A percentile compares a stretch with the other conserved stretches of the same genome.
Evolutionary conservation across 2,113 vertebrate species (phyloP).

Genomic region (Microcebus tavaratra): DNA sequence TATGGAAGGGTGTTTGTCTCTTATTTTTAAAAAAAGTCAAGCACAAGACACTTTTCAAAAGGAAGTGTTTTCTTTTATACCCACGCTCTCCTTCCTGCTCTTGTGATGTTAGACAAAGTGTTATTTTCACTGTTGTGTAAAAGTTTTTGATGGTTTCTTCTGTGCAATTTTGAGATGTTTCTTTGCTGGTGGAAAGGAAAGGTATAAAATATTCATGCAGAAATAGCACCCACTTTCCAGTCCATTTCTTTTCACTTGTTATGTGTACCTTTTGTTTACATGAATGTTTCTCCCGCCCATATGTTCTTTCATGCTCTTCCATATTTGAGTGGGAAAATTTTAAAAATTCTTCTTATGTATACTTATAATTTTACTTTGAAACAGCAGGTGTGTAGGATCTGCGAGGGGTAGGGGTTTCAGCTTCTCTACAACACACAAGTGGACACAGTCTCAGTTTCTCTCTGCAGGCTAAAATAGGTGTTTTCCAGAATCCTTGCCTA

Average conservation of each 20-base stretch:
- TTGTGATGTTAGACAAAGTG: slow-evolving; percentile 51
- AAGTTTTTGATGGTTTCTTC: slow-evolving; percentile 30
- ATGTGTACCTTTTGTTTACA: neutral
- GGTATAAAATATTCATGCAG: neutral
- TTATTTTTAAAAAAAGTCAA: neutral
- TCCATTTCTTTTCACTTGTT: neutral
- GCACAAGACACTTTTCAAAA: slow-evolving; percentile 49
- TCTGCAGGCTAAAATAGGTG: neutral
- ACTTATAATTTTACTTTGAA: neutral
- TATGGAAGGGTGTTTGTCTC: neutral
- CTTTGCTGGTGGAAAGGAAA: slow-evolving; percentile 28
- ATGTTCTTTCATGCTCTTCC: neutral
- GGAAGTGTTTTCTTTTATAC: slow-evolving; percentile 49
- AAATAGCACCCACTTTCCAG: neutral
- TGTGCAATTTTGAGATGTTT: slow-evolving; percentile 31
- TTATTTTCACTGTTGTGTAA: slow-evolving; percentile 46
- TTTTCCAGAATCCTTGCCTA: neutral
- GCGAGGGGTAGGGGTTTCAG: neutral
- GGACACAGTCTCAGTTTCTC: neutral
- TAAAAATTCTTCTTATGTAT: neutral
- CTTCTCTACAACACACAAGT: neutral
- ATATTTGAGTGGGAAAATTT: neutral
- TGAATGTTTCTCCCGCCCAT: neutral
- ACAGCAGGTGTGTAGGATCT: neutral
- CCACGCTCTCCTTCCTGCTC: slow-evolving; percentile 63